phyloP scores from a whole-genome alignment of 2,888 invertebrate species.

The Cryptus armator region DNA sequence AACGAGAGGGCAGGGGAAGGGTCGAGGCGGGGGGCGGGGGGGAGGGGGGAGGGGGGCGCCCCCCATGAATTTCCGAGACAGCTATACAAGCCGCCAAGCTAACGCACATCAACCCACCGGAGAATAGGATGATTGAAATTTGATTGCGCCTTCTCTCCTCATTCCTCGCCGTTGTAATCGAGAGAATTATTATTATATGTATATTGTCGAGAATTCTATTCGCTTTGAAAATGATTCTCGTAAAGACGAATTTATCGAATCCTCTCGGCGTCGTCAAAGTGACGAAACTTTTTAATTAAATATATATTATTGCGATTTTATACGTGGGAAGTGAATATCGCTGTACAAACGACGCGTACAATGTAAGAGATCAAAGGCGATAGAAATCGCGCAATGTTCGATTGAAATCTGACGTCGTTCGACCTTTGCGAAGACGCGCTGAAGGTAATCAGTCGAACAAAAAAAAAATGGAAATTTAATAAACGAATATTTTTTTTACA shows the following conservation, averaged over 20 bases:
- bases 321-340: slow-evolving; percentile 43
- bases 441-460: neutral
- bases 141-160: slow-evolving; percentile 58
- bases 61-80: slow-evolving; percentile 58
- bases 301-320: slow-evolving; percentile 28
- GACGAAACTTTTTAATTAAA: slow-evolving; percentile 34
- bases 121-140: slow-evolving; percentile 69
- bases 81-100: slow-evolving; percentile 58
- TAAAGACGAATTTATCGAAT: slow-evolving; percentile 39
- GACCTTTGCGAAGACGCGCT: neutral
- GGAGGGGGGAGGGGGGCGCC: slow-evolving; percentile 32
- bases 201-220: slow-evolving; percentile 18
- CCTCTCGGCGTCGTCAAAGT: slow-evolving; percentile 8
- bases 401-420: neutral
- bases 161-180: slow-evolving; percentile 53
- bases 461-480: neutral
- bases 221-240: neutral
- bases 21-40: slow-evolving; percentile 2
- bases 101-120: slow-evolving; percentile 61
- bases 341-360: neutral
- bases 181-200: slow-evolving; percentile 59
- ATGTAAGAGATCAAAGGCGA: neutral
- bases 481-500: no score
- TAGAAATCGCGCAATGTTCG: neutral
- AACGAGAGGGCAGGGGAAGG: slow-evolving; percentile 4